These are phyloP conservation scores for Pteronotus mesoamericanus DNA, from an alignment of 2,797 vertebrate genomes.

Conservation along the genomic window DNA sequence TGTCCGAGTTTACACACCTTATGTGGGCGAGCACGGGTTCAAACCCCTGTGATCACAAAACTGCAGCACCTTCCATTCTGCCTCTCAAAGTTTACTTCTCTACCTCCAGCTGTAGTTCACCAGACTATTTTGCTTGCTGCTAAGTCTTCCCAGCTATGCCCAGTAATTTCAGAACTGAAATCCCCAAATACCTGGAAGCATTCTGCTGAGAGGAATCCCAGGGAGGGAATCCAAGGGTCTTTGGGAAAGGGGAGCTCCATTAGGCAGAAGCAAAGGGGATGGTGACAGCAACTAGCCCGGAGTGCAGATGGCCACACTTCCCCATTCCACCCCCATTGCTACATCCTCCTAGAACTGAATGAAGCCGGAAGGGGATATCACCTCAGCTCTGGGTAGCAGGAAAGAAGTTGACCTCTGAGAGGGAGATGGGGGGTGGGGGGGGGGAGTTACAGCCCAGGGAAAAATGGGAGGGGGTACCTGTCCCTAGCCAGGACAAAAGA, in stretches of 20 bases:
- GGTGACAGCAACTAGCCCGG: neutral
- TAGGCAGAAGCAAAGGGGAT: neutral
- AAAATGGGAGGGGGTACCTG: constrained; percentile 48
- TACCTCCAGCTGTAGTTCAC: neutral
- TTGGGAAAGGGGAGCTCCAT: neutral
- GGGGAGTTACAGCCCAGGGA: constrained; percentile 42
- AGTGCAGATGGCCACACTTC: constrained; percentile 50
- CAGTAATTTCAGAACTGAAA: neutral
- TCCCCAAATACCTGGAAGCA: neutral
- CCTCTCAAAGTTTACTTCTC: neutral
- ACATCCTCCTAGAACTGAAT: constrained; percentile 56
- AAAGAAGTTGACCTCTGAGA: constrained; percentile 81
- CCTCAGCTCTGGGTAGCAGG: constrained; percentile 72
- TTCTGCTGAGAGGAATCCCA: neutral
- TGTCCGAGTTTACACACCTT: neutral
- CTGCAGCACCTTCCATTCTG: neutral
- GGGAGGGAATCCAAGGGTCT: neutral
- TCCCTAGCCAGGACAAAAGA: constrained; percentile 59
- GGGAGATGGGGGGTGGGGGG: constrained; percentile 56
- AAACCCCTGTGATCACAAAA: neutral
- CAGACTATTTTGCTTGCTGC: neutral
- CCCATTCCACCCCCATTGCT: constrained; percentile 1
- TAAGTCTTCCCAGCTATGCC: neutral
- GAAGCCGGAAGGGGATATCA: constrained; percentile 78
- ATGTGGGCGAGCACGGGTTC: neutral